Evolutionary conservation across 2,113 vertebrate species (phyloP).

Genomic region (Pangasianodon gigas): DNA sequence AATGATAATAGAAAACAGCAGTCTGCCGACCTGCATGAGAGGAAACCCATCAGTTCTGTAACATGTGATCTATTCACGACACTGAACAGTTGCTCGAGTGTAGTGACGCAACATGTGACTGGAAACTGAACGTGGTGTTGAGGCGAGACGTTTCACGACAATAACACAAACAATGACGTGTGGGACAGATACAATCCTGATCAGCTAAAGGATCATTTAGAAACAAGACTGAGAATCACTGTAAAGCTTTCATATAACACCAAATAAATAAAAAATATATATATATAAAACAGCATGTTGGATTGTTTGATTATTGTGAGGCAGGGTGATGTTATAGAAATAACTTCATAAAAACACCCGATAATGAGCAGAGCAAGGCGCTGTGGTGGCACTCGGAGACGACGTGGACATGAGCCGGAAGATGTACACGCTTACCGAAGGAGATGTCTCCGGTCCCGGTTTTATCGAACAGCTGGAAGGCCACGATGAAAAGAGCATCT

Average conservation of each 20-base stretch:
- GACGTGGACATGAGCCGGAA: background rate
- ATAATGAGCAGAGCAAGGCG: background rate
- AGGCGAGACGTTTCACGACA: background rate
- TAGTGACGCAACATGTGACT: background rate
- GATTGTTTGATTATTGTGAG: background rate
- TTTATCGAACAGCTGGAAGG: slow-evolving; percentile 98
- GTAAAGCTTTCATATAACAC: background rate
- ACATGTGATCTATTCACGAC: background rate
- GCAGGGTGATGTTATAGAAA: background rate
- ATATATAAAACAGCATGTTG: background rate
- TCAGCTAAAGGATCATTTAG: background rate
- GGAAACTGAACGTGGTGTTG: background rate
- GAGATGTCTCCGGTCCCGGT: slow-evolving; percentile 91
- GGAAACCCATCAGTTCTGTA: background rate
- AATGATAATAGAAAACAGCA: background rate
- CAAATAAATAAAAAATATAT: background rate
- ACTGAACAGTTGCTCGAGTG: background rate
- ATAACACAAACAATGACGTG: background rate
- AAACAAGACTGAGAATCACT: background rate
- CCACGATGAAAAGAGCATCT: slow-evolving; percentile 94
- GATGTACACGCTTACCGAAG: slow-evolving; percentile 80
- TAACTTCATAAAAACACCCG: background rate
- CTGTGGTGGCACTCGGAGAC: background rate
- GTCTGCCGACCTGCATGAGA: background rate
- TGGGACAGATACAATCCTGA: background rate